phyloP scores from a whole-genome alignment of 2,113 vertebrate species.

The Peromyscus maniculatus region DNA sequence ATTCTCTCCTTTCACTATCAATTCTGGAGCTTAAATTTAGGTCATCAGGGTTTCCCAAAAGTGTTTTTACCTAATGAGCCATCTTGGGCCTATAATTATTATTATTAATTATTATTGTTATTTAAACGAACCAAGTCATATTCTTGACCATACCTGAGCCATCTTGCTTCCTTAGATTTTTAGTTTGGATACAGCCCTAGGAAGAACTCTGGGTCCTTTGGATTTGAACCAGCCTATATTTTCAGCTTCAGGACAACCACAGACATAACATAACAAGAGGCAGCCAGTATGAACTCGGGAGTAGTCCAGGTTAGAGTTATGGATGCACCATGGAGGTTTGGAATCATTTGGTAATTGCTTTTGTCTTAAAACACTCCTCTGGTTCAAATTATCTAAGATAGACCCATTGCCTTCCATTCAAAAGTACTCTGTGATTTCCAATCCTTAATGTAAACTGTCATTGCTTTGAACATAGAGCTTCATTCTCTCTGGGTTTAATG shows the following conservation, averaged over 20 bases:
- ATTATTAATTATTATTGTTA: not conserved
- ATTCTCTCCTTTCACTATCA: not conserved
- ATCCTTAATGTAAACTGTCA: not conserved
- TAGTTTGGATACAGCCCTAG: conserved; percentile 18
- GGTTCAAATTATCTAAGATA: conserved; percentile 37
- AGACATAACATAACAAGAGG: not conserved
- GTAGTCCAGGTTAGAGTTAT: not conserved
- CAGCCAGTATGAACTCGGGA: not conserved
- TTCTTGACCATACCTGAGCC: not conserved
- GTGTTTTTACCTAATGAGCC: not conserved
- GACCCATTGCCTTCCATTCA: conserved; percentile 3
- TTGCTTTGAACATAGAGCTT: not conserved
- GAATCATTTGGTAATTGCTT: conserved; percentile 20
- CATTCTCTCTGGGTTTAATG: not conserved
- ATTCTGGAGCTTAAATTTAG: not conserved
- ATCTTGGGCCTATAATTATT: not conserved
- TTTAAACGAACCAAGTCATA: not conserved
- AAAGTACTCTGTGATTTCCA: not conserved
- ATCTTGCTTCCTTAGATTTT: not conserved
- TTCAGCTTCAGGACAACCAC: not conserved
- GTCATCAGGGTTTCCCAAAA: not conserved
- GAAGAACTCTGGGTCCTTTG: not conserved
- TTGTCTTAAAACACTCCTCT: conserved; percentile 25
- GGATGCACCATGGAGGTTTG: not conserved
- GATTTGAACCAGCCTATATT: not conserved